Evolutionary conservation across 2,113 vertebrate species (phyloP).

Genomic region (Platysteira castanea): DNA sequence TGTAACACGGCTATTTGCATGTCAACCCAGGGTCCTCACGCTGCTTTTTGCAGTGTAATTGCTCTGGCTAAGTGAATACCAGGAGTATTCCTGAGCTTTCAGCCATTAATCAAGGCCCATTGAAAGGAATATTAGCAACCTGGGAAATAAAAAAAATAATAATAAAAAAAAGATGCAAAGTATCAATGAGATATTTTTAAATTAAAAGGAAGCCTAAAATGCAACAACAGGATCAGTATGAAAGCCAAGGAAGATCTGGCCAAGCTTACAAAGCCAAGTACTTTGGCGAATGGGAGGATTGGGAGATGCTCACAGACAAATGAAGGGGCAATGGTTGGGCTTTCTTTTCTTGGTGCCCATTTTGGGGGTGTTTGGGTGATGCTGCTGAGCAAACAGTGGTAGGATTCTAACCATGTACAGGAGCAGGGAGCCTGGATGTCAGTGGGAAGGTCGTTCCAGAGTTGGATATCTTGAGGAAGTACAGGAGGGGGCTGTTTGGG

Average conservation of each 20-base stretch:
- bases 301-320: background rate
- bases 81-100: slow-evolving; percentile 58
- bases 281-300: background rate
- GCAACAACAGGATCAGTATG: background rate
- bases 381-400: background rate
- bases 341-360: background rate
- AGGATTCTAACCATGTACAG: background rate
- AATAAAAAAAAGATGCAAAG: background rate
- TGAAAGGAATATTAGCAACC: slow-evolving; percentile 56
- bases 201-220: slow-evolving; percentile 2
- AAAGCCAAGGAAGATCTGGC: background rate
- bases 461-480: background rate
- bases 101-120: slow-evolving; percentile 43
- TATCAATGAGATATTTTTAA: slow-evolving; percentile 14
- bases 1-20: slow-evolving; percentile 66
- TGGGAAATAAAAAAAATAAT: background rate
- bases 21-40: slow-evolving; percentile 48
- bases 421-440: background rate
- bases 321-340: background rate
- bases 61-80: slow-evolving; percentile 68
- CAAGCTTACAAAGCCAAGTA: background rate
- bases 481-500: background rate
- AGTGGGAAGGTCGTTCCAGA: background rate
- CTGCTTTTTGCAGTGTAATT: slow-evolving; percentile 64
- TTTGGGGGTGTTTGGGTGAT: background rate